phyloP scores from a whole-genome alignment of 2,888 invertebrate species.

The Taphrorychus bicolor region DNA sequence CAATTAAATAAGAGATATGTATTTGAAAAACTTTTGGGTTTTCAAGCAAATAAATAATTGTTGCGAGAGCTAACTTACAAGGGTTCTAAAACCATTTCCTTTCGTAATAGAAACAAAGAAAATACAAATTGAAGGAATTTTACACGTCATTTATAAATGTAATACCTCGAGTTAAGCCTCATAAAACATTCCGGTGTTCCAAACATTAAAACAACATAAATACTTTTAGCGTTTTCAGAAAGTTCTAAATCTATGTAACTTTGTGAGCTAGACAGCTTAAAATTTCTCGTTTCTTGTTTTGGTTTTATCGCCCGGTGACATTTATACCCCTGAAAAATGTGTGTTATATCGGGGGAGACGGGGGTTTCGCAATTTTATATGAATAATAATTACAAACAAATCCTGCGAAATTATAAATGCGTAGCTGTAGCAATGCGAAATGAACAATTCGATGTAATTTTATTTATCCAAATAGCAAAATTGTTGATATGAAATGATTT shows the following conservation, averaged over 20 bases:
- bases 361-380: background rate
- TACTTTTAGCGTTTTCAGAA: conserved; percentile 26
- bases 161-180: background rate
- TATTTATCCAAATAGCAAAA: background rate
- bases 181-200: conserved; percentile 22
- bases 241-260: conserved; percentile 28
- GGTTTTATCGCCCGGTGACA: conserved; percentile 22
- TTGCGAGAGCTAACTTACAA: no score
- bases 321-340: conserved; percentile 17
- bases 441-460: conserved; percentile 1
- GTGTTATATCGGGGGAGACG: background rate
- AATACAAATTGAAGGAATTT: background rate
- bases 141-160: background rate
- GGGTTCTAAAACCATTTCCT: no score
- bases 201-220: conserved; percentile 32
- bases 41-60: no score
- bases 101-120: no score
- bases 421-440: no score
- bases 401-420: background rate
- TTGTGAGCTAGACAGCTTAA: conserved; percentile 31
- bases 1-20: no score
- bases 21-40: no score
- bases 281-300: conserved; percentile 23
- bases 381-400: background rate
- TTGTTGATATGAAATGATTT: background rate